Percentiles rank a stretch among this genome's conserved stretches.
Conservation (phyloP, 2,113 vertebrate species). For the Pimephales promelas region DNA sequence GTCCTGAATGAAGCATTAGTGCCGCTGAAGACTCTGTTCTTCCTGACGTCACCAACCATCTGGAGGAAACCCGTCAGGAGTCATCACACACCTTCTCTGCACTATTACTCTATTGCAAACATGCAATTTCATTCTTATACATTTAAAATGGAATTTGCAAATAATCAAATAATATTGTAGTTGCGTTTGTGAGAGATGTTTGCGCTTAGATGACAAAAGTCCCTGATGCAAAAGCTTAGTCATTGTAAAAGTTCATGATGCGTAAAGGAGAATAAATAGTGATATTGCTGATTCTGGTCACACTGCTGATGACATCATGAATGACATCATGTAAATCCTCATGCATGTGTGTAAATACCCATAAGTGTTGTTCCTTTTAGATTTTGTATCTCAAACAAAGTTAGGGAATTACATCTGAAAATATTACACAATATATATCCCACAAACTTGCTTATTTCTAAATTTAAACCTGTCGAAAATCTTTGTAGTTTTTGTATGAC, state of each 20-base stretch:
- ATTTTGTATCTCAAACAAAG: too few species aligned
- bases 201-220: neutral
- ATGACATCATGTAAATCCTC: neutral
- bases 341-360: neutral
- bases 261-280: neutral
- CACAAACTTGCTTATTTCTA: too few species aligned
- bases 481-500: too few species aligned
- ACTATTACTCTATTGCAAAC: neutral
- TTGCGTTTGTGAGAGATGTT: neutral
- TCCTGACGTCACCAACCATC: slow-evolving; percentile 56
- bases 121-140: neutral
- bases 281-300: neutral
- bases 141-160: neutral
- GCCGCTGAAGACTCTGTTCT: slow-evolving; percentile 50
- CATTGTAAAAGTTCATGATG: neutral
- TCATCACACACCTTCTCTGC: neutral
- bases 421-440: too few species aligned
- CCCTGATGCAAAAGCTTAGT: neutral
- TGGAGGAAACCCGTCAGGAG: slow-evolving; percentile 55
- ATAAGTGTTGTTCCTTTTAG: too few species aligned
- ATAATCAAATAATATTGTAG: neutral
- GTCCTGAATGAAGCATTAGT: slow-evolving; percentile 56
- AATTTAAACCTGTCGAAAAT: too few species aligned
- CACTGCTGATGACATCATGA: neutral
- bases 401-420: too few species aligned